These are phyloP conservation scores for Amphiprion ocellaris DNA, from an alignment of 2,113 vertebrate species.

Conservation along the genomic window DNA sequence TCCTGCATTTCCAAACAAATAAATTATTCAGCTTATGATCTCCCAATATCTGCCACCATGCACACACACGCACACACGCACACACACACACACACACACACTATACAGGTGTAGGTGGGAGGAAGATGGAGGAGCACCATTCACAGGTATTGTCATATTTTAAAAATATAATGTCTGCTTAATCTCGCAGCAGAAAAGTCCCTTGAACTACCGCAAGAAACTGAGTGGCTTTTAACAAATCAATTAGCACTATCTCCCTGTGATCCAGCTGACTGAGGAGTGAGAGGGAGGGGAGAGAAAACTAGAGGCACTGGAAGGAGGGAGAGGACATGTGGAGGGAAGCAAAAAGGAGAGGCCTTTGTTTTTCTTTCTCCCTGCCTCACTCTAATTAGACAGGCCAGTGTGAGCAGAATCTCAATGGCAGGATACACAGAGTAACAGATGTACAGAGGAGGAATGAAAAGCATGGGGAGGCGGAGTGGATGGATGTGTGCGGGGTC, in stretches of 20 bases:
- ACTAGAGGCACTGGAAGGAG: conserved; percentile 40
- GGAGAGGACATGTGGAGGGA: conserved; percentile 56
- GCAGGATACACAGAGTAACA: conserved; percentile 55
- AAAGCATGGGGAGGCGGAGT: conserved; percentile 17
- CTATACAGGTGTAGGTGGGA: conserved; percentile 8
- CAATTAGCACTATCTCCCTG: conserved; percentile 73
- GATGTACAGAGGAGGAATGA: conserved; percentile 52
- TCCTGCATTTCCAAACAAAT: conserved; percentile 51
- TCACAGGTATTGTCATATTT: neutral
- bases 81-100: neutral
- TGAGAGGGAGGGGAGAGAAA: conserved; percentile 26
- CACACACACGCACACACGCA: neutral
- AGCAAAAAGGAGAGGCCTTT: conserved; percentile 59
- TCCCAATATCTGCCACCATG: conserved; percentile 22
- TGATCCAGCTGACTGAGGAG: conserved; percentile 65
- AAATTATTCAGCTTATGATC: conserved; percentile 66
- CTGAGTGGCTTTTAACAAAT: conserved; percentile 71
- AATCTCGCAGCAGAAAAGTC: conserved; percentile 29
- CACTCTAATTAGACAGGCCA: conserved; percentile 79
- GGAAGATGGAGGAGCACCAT: neutral
- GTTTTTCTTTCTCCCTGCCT: conserved; percentile 72
- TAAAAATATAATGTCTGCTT: conserved; percentile 24
- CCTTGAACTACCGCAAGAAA: conserved; percentile 40
- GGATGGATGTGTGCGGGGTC: too few species aligned
- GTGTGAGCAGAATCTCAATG: conserved; percentile 81